A percentile compares a stretch with the other conserved stretches of the same genome.
Conservation (phyloP, 2,113 vertebrate species). For the Helogale parvula region DNA sequence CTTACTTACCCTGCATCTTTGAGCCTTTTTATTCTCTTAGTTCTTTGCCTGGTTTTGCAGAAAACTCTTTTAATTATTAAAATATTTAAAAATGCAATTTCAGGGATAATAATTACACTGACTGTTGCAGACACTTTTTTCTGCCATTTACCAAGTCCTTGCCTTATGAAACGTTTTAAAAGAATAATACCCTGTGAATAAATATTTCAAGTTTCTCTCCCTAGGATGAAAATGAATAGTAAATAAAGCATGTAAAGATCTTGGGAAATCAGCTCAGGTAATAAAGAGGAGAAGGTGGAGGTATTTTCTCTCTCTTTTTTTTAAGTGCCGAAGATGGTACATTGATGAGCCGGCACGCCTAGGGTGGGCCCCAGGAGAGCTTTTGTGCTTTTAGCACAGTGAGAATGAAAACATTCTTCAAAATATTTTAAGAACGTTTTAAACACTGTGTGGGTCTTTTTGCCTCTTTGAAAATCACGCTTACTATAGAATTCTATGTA, state of each 20-base stretch:
- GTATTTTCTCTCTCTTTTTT: not conserved
- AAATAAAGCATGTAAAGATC: constrained; percentile 76
- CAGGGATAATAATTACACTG: constrained; percentile 58
- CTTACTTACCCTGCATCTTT: not conserved
- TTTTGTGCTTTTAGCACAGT: not conserved
- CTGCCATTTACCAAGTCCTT: constrained; percentile 72
- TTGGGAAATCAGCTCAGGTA: constrained; percentile 71
- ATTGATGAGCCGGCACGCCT: not conserved
- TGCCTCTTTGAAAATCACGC: not conserved
- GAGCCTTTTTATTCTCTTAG: constrained; percentile 59
- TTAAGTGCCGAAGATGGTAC: not conserved
- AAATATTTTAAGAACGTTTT: constrained; percentile 34
- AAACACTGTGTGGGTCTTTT: not conserved
- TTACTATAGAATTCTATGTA: not conserved
- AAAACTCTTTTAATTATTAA: constrained; percentile 79
- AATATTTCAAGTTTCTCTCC: constrained; percentile 82
- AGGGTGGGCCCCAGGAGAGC: not conserved
- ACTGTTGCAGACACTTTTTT: constrained; percentile 65
- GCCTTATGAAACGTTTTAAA: constrained; percentile 67
- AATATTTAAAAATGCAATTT: constrained; percentile 73
- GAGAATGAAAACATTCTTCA: constrained; percentile 36
- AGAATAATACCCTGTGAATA: constrained; percentile 80
- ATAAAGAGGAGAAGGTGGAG: not conserved
- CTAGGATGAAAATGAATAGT: constrained; percentile 81
- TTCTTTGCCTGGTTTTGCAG: constrained; percentile 56